Percentiles rank a stretch among this genome's conserved stretches.
Conservation (phyloP, 2,797 vertebrate species). For the Calcarius lapponicus region DNA sequence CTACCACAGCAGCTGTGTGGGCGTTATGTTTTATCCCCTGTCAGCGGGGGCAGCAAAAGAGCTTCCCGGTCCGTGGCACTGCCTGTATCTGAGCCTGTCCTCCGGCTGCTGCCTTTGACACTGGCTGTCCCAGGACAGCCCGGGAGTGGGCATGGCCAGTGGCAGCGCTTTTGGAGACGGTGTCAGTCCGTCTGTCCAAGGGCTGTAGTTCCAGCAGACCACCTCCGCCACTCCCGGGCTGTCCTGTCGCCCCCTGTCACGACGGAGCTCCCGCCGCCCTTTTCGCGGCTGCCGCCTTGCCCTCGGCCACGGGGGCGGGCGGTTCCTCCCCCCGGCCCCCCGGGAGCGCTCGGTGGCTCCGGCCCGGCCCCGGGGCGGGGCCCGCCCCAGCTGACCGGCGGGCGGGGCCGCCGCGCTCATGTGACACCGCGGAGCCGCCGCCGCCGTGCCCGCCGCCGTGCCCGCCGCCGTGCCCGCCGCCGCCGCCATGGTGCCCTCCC, state of each 20-base stretch:
- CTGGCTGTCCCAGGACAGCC: neutral
- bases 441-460: rapidly evolving
- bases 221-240: neutral
- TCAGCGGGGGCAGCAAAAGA: neutral
- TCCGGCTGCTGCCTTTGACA: neutral
- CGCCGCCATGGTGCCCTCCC: neutral
- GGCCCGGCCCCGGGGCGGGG: neutral
- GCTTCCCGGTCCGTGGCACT: neutral
- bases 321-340: neutral
- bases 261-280: rapidly evolving
- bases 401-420: neutral
- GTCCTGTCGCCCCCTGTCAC: rapidly evolving
- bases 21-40: neutral
- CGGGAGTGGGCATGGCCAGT: neutral
- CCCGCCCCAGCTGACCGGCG: neutral
- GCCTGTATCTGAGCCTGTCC: too few species aligned
- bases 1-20: neutral
- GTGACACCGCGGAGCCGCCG: neutral
- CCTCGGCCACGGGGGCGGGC: too few species aligned
- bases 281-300: neutral
- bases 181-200: neutral
- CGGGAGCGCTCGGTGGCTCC: neutral
- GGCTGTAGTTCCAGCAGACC: neutral
- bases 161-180: neutral
- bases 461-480: too few species aligned